Evolutionary conservation across 1,140 invertebrate species (phyloP), one percentile per base, ranked within the genome.

Genomic region (Ericerus pela): DNA sequence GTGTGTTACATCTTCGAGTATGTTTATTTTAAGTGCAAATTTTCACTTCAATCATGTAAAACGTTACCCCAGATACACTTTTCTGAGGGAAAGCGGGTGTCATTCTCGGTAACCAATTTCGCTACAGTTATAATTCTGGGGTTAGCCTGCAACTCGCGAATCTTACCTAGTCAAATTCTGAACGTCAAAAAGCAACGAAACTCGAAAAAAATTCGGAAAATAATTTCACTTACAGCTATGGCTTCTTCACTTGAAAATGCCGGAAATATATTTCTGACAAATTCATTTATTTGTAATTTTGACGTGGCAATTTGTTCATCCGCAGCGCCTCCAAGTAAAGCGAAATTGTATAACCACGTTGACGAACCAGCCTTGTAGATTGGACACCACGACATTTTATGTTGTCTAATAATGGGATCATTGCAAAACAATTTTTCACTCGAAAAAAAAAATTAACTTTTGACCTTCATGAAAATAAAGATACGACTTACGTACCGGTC

Each of bases 341-440:
- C 63, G 51, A 78, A 72, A 60, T 73, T 68, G 63, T 72, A 71
- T 59, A 77, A 70, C 74, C 73, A 76, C 0, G 68, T 68, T 12
- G 75, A 70, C 57, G 72, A 75, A 12, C 69, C 76, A 14, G 73
- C 71, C 67, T 78, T 78, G 58, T 74, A 77, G 38, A 77, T 66
- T 11, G 76, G 76, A 59, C 76, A 78, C 72, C 73, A 78, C 1
- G 71, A 70, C 41, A 77, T 55, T 27, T 66, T 63, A 54, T 73
- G 65, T 36, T 63, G 61, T 60, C 73, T 75, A 58, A 4, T 37
- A 41, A 12, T 54, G 12, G 14, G 3, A 22, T 10, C 11, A 31
- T 10, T 18, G 5, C 26, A 26, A 28, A 33, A 27, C 24, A 30
- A 30, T 4, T 5, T 28, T 31, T 53, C 10, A 30, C 14, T 33